phyloP scores from a whole-genome alignment of 2,797 vertebrate species.

The Tolypeutes matacus region DNA sequence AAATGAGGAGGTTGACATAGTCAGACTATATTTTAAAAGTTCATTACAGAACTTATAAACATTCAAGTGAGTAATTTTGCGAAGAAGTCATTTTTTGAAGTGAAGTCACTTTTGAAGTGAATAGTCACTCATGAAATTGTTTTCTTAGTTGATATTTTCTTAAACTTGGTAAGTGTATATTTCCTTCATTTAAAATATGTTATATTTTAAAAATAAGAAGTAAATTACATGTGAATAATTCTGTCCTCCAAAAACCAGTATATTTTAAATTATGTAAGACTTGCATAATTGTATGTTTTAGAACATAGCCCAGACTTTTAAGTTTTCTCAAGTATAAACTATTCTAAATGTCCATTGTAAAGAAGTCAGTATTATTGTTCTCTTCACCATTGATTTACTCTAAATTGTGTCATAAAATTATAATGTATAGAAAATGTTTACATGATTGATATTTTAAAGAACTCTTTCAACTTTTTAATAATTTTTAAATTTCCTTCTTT shows the following conservation, averaged over 20 bases:
- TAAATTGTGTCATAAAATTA: conserved; percentile 38
- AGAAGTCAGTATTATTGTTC: not conserved
- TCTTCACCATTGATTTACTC: conserved; percentile 10
- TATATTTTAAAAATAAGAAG: conserved; percentile 57
- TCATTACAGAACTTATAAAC: not conserved
- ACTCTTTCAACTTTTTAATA: not conserved
- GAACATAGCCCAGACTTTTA: conserved; percentile 33
- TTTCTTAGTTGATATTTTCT: conserved; percentile 43
- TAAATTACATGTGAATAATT: conserved; percentile 31
- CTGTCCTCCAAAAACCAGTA: not conserved
- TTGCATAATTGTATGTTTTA: not conserved
- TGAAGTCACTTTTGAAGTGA: conserved; percentile 23
- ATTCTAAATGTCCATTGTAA: conserved; percentile 10
- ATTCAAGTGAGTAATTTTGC: not conserved
- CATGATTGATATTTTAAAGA: conserved; percentile 38
- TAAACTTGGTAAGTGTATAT: conserved; percentile 4
- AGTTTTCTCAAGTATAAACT: conserved; percentile 13
- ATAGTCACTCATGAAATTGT: not conserved
- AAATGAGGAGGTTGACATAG: not conserved
- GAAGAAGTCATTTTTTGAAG: not conserved
- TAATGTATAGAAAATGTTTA: conserved; percentile 41
- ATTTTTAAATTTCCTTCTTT: conserved; percentile 40
- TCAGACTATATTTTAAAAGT: conserved; percentile 3
- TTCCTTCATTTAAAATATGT: conserved; percentile 45
- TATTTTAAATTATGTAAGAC: not conserved